Conservation (phyloP, 2,888 invertebrate genomes). For the Belgica antarctica region DNA sequence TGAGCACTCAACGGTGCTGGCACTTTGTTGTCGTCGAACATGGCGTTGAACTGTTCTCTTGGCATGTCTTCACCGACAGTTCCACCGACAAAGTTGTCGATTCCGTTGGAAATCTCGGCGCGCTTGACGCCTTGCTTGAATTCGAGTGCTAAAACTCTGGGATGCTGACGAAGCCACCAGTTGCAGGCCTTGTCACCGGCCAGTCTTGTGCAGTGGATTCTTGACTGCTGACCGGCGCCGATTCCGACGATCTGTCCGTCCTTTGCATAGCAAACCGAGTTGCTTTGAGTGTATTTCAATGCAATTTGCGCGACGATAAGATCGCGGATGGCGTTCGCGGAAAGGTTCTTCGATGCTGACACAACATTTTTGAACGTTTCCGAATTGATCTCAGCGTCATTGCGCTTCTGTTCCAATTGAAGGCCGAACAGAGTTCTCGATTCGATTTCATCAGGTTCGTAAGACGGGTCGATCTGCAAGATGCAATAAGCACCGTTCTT, state of each 20-base stretch:
- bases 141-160: slow-evolving; percentile 75
- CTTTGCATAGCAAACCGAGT: slow-evolving; percentile 80
- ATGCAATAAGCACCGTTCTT: slow-evolving; percentile 92
- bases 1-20: slow-evolving; percentile 69
- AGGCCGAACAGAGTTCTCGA: slow-evolving; percentile 80
- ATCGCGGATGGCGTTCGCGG: slow-evolving; percentile 79
- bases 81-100: slow-evolving; percentile 91
- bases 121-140: slow-evolving; percentile 84
- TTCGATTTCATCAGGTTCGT: slow-evolving; percentile 78
- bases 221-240: slow-evolving; percentile 98
- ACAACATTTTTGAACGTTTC: slow-evolving; percentile 80
- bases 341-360: slow-evolving; percentile 64
- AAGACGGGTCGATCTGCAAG: slow-evolving; percentile 78
- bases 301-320: not conserved
- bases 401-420: slow-evolving; percentile 82
- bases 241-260: slow-evolving; percentile 78
- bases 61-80: slow-evolving; percentile 89
- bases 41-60: slow-evolving; percentile 66
- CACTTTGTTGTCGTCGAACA: slow-evolving; percentile 60
- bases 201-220: slow-evolving; percentile 95
- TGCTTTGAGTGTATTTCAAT: slow-evolving; percentile 84
- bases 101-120: slow-evolving; percentile 90
- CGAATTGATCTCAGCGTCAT: slow-evolving; percentile 78
- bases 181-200: slow-evolving; percentile 66
- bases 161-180: slow-evolving; percentile 97